phyloP scores from a whole-genome alignment of 2,113 vertebrate genomes.

The Crypturellus undulatus region DNA sequence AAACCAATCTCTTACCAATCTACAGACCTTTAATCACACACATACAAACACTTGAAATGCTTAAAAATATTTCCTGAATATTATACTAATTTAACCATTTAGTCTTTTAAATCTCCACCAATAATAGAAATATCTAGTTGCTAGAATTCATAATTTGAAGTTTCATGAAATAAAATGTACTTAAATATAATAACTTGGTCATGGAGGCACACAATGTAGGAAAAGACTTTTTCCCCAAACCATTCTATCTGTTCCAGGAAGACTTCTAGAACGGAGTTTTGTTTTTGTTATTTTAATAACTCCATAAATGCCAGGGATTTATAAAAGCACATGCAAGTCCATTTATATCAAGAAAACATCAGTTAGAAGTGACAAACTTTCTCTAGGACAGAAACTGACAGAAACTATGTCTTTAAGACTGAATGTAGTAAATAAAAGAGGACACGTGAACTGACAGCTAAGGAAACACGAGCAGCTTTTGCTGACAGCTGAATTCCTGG shows the following conservation, averaged over 20 bases:
- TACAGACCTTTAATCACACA: neutral
- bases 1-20: neutral
- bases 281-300: slow-evolving; percentile 53
- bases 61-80: neutral
- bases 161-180: neutral
- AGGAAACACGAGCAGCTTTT: neutral
- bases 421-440: neutral
- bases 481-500: neutral
- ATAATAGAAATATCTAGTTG: neutral
- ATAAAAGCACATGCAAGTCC: slow-evolving; percentile 39
- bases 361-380: neutral
- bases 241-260: neutral
- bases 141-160: neutral
- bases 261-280: neutral
- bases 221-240: neutral
- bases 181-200: neutral
- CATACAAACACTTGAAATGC: neutral
- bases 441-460: neutral
- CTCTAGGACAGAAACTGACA: neutral
- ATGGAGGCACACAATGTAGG: neutral
- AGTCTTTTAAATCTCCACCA: neutral
- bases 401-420: neutral
- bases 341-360: neutral
- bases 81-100: too few relatives aligned
- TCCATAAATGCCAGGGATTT: slow-evolving; percentile 13